Evolutionary conservation across 2,113 vertebrate genomes (phyloP).

Genomic region (human): DNA sequence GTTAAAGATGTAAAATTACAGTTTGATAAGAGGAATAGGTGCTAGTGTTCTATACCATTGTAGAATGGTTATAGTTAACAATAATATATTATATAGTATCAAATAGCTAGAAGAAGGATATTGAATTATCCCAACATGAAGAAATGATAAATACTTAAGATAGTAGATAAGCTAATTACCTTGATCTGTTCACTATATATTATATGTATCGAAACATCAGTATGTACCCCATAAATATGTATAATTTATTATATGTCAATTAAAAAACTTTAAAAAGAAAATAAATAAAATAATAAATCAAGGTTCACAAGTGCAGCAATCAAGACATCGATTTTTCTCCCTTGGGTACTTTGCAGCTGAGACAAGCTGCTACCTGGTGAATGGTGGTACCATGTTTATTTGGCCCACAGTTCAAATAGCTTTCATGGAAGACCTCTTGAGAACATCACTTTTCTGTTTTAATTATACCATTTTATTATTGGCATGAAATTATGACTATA

Average conservation of each 20-base stretch:
- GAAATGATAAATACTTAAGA: background rate
- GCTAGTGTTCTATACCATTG: background rate
- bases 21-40: background rate
- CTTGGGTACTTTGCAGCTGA: constrained; percentile 1
- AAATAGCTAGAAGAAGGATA: background rate
- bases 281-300: background rate
- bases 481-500: constrained; percentile 17
- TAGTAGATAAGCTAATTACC: background rate
- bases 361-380: background rate
- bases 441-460: constrained; percentile 20
- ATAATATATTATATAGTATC: background rate
- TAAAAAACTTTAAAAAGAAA: background rate
- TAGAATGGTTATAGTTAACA: background rate
- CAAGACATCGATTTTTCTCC: background rate
- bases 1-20: background rate
- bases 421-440: background rate
- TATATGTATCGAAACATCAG: background rate
- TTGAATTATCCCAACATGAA: background rate
- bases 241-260: background rate
- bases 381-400: background rate
- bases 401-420: background rate
- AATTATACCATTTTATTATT: constrained; percentile 40
- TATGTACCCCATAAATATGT: background rate
- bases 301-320: background rate
- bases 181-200: background rate